phyloP scores from a whole-genome alignment of 2,797 vertebrate genomes.

The Argya squamiceps region DNA sequence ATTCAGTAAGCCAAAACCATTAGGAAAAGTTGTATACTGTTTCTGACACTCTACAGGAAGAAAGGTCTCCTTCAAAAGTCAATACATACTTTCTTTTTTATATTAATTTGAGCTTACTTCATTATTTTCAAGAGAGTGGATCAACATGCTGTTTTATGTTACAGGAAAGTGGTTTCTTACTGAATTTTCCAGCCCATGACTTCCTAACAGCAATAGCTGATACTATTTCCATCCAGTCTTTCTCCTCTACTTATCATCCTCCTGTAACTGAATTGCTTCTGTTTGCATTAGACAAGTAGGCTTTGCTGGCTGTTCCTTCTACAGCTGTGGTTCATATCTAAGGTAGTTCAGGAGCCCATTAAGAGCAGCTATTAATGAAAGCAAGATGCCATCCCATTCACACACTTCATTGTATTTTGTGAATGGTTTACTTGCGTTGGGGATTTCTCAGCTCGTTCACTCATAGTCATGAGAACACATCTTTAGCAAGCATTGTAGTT shows the following conservation, averaged over 20 bases:
- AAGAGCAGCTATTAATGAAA: neutral
- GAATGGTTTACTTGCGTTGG: neutral
- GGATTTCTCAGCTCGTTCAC: neutral
- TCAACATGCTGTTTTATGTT: neutral
- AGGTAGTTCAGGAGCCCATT: neutral
- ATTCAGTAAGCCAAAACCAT: neutral
- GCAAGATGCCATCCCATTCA: neutral
- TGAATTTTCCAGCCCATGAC: neutral
- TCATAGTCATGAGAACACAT: neutral
- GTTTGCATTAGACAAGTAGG: neutral
- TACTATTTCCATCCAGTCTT: neutral
- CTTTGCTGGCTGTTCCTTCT: neutral
- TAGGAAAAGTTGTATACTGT: neutral
- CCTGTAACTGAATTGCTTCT: neutral
- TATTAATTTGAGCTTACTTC: neutral
- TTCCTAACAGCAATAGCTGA: neutral
- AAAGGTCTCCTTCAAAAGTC: neutral
- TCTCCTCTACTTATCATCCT: neutral
- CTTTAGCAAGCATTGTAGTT: neutral
- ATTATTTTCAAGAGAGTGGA: neutral
- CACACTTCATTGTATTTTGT: neutral
- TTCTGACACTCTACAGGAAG: neutral
- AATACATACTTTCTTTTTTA: neutral
- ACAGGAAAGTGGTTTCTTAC: neutral
- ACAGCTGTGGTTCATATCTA: neutral